phyloP scores from a whole-genome alignment of 1,140 invertebrate genomes.

The Drosophila melanica region DNA sequence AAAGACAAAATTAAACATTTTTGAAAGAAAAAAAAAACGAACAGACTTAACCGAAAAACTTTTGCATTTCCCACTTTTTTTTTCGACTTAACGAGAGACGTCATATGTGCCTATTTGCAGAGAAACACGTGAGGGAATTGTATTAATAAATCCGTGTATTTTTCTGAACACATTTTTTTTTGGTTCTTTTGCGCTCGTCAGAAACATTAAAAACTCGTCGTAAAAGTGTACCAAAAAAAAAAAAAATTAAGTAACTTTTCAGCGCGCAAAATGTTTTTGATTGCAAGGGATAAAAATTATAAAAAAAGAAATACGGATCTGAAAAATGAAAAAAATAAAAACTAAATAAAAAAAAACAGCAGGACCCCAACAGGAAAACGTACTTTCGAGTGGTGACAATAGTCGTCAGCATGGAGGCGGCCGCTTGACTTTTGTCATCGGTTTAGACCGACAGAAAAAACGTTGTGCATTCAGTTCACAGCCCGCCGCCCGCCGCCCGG shows the following conservation, averaged over 20 bases:
- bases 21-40: too few relatives aligned
- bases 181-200: conserved; percentile 37
- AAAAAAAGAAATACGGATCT: conserved; percentile 5
- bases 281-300: conserved; percentile 1
- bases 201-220: conserved; percentile 56
- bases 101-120: conserved; percentile 12
- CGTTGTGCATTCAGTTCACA: conserved; percentile 59
- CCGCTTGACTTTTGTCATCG: conserved; percentile 31
- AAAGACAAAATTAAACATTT: too few relatives aligned
- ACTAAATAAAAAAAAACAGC: background rate
- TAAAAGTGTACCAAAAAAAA: conserved; percentile 17
- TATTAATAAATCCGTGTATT: background rate
- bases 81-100: background rate
- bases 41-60: too few relatives aligned
- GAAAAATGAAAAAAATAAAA: conserved; percentile 10
- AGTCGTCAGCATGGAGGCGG: conserved; percentile 9
- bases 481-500: background rate
- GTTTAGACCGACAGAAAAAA: conserved; percentile 22
- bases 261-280: conserved; percentile 20
- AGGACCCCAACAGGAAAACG: background rate
- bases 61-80: background rate
- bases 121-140: background rate
- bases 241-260: conserved; percentile 15
- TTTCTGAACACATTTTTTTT: conserved; percentile 25
- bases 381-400: conserved; percentile 14